phyloP scores from a whole-genome alignment of 2,888 invertebrate genomes.

The Andrena dorsata region DNA sequence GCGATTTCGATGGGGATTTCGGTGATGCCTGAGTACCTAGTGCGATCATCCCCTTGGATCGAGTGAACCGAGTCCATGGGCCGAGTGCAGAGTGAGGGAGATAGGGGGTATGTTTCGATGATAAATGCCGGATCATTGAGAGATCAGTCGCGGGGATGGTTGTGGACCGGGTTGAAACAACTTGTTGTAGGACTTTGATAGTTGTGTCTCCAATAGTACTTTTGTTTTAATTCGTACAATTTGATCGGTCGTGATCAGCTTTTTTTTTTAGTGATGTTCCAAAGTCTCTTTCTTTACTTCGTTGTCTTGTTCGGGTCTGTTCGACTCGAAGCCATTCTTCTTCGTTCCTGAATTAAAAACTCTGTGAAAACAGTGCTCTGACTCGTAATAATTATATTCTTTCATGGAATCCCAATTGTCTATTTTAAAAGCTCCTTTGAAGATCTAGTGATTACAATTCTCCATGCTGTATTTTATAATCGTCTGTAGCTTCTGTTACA shows the following conservation, averaged over 20 bases:
- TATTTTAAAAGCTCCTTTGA: background rate
- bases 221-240: too few relatives aligned
- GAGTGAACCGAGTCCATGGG: slow-evolving; percentile 3
- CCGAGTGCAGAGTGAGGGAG: slow-evolving; percentile 15
- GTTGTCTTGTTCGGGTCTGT: background rate
- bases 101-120: background rate
- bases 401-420: background rate
- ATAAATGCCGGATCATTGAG: background rate
- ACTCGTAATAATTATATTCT: background rate
- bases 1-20: slow-evolving; percentile 16
- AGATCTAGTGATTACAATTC: too few relatives aligned
- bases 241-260: too few relatives aligned
- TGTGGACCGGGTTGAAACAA: background rate
- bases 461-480: too few relatives aligned
- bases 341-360: background rate
- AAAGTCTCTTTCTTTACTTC: too few relatives aligned
- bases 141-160: background rate
- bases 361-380: background rate
- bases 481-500: too few relatives aligned
- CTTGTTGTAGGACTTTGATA: background rate
- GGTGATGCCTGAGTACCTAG: background rate
- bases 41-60: background rate
- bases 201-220: too few relatives aligned
- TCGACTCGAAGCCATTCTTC: background rate
- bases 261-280: too few relatives aligned